Base-by-base conservation (phyloP, 2,888 invertebrate species). In the Apoda limacodes region DNA sequence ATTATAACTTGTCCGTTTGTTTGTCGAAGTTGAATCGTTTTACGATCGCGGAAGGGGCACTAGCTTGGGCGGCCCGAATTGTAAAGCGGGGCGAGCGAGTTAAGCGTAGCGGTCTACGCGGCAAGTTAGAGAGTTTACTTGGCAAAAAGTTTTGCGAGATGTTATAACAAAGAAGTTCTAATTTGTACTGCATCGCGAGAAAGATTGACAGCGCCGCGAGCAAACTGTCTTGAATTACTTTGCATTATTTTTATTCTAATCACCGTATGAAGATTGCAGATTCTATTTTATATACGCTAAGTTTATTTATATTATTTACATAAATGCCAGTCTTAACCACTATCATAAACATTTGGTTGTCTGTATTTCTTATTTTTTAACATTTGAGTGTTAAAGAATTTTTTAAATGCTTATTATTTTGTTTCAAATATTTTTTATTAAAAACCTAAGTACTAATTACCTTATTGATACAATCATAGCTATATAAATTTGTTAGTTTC, bases 1-100 rank as follows among this genome's bases (percentile, higher is more conserved):
- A 78, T 78, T 80, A 78, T 78, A 80, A 78, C 76, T 78, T 78
- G 76, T 76, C 71, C 78, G 76, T 78, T 78, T 78, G 78, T 78
- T 78, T 75, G 72, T 69, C 55, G 67, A 71, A 66, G 70, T 70
- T 61, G 65, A 69, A 56, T 60, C 65, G 60, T 53, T 53, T 60
- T 44, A n/a, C 50, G 60, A 49, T 52, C 54, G 48, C 32, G 43
- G 35, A 44, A 43, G 39, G 43, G 45, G 34, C 21, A 39, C 20
- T 36, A 35, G 35, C 32, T 39, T 42, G 32, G 41, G 33, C 31
- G 37, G 39, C 44, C 47, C 37, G 52, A 45, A 45, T 46, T 46
- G 48, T 39, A 40, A 43, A 43, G 52, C 47, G 41, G 32, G 44
- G 53, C 55, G 54, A 46, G 42, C 46, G 46, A 48, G 40, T 44